Conservation (phyloP, 2,797 vertebrate species). For the Mionectes olivaceus region DNA sequence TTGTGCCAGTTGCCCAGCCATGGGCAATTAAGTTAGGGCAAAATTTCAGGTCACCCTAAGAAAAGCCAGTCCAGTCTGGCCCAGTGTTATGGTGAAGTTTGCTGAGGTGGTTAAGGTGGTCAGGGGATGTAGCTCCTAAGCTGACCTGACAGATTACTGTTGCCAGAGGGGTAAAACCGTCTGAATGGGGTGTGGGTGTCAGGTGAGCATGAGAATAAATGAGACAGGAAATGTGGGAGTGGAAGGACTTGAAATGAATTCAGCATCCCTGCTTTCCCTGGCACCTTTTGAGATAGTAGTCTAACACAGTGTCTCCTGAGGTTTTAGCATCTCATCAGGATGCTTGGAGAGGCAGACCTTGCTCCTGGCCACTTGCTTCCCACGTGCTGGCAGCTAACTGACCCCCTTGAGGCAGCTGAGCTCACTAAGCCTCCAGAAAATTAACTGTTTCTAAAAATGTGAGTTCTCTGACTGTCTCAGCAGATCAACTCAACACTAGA, state of each 20-base stretch:
- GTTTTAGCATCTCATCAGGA: neutral
- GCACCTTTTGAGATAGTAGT: neutral
- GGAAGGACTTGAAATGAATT: neutral
- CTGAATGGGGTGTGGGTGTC: neutral
- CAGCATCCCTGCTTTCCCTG: neutral
- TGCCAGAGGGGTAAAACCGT: neutral
- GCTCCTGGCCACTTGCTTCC: neutral
- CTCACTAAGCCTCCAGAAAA: neutral
- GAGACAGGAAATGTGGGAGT: neutral
- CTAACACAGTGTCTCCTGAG: neutral
- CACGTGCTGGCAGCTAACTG: neutral
- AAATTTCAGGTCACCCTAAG: neutral
- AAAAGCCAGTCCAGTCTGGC: neutral
- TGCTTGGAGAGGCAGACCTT: neutral
- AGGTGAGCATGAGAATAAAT: neutral
- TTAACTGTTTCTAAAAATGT: neutral
- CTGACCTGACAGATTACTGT: neutral
- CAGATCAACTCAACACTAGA: neutral
- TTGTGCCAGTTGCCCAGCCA: neutral
- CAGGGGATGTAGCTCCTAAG: neutral
- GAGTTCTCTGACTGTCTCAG: neutral
- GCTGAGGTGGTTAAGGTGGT: neutral
- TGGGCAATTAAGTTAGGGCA: neutral
- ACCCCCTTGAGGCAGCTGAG: neutral
- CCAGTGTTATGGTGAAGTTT: neutral